Base-by-base conservation (phyloP, 2,797 vertebrate species). In the Microchirus variegatus region DNA sequence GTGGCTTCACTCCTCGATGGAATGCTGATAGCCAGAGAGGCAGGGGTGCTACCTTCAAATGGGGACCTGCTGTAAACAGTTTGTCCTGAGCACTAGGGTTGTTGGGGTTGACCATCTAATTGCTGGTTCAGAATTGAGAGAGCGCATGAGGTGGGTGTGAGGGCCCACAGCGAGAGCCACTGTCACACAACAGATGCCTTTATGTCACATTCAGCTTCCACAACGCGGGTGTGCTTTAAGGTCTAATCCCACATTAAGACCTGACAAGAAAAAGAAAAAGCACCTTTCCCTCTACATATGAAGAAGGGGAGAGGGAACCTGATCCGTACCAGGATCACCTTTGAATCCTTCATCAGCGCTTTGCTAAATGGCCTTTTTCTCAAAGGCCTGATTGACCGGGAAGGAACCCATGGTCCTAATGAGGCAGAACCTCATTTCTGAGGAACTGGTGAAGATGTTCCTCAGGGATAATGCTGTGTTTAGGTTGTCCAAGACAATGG, bases 181-280 rank as follows among this genome's bases (percentile, higher is more conserved):
- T 45, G 59, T 63, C 78, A 78, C 73, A 92, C 92, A 93, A 92
- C 87, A 83, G 85, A 70, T 19, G 71, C 75, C 83, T 91, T 92
- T 91, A 84, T 92, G 91, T 88, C 75, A 73, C 84, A 90, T 90
- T 87, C 80, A 90, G 88, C 82, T 87, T 85, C 82, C 76, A 82
- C 89, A 89, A 86, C 89, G 87, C 85, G 87, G 88, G 88, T 86
- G 81, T 78, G 84, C 82, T 90, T 86, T 84, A 88, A 84, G 87
- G 65, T 81, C 90, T 91, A 91, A 92, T 91, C 90, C 90, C 49
- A 58, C 87, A 91, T 90, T 92, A 89, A 91, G 75, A 82, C 59
- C 71, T 72, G 63, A 88, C 83, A 86, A 89, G 82, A 82, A 85
- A 84, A 48, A 67, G 76, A 71, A 70, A 72, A 51, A 10, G 72